phyloP scores from a whole-genome alignment of 2,113 vertebrate genomes.

The Pterocles gutturalis region DNA sequence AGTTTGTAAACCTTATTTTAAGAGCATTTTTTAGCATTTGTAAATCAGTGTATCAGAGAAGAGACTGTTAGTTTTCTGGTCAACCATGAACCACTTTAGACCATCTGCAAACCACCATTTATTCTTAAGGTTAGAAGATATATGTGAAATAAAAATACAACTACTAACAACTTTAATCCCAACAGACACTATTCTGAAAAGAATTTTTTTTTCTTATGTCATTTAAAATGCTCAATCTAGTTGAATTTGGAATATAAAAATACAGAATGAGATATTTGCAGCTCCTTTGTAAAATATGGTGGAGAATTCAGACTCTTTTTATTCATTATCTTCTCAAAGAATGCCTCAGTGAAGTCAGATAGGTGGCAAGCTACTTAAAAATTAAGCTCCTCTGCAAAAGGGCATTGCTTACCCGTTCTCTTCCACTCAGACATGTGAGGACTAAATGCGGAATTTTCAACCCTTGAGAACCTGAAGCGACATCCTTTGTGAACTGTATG shows the following conservation, averaged over 20 bases:
- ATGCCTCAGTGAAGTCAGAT: neutral
- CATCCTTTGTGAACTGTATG: neutral
- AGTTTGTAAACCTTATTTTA: neutral
- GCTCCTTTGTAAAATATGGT: neutral
- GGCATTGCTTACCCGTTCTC: neutral
- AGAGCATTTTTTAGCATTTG: neutral
- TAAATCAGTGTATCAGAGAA: neutral
- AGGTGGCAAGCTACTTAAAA: neutral
- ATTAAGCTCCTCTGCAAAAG: neutral
- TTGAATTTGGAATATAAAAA: neutral
- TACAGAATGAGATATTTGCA: neutral
- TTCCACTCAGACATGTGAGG: neutral
- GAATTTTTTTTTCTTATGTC: rapidly evolving
- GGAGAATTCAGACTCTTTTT: neutral
- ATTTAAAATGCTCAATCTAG: neutral
- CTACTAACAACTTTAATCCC: neutral
- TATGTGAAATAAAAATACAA: neutral
- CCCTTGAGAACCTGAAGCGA: neutral
- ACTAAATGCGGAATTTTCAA: neutral
- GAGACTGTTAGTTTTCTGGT: neutral
- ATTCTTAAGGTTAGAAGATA: neutral
- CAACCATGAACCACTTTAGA: neutral
- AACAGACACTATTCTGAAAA: neutral
- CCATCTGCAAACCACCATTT: neutral
- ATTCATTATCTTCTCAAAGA: neutral